Conservation (phyloP, 2,888 invertebrate genomes). For the Crocallis elinguaria region DNA sequence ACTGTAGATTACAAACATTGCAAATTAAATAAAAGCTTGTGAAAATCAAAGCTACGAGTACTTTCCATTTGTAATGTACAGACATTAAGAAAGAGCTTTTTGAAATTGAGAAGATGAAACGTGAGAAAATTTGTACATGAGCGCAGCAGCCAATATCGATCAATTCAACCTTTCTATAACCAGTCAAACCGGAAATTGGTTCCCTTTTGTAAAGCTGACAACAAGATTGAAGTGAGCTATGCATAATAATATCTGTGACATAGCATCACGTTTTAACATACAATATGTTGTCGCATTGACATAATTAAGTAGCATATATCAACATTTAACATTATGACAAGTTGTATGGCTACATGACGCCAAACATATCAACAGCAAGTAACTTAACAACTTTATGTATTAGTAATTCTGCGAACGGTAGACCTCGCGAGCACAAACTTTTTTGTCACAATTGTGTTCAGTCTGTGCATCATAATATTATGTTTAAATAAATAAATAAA, state of each 20-base stretch:
- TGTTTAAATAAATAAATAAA: too few species aligned
- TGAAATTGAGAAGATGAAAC: too few species aligned
- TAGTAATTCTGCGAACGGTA: too few species aligned
- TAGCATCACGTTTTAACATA: slow-evolving; percentile 25
- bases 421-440: too few species aligned
- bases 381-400: neutral
- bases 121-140: neutral
- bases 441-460: too few species aligned
- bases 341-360: slow-evolving; percentile 5
- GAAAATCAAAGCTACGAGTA: too few species aligned
- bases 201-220: slow-evolving; percentile 18
- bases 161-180: slow-evolving; percentile 7
- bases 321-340: neutral
- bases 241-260: slow-evolving; percentile 17
- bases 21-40: too few species aligned
- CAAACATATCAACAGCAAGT: neutral
- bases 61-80: too few species aligned
- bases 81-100: too few species aligned
- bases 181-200: slow-evolving; percentile 19
- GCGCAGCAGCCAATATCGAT: neutral
- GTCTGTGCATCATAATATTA: too few species aligned
- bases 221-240: slow-evolving; percentile 9
- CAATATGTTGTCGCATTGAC: slow-evolving; percentile 23
- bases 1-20: too few species aligned
- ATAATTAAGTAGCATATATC: slow-evolving; percentile 19